These are phyloP conservation scores for Vidua macroura DNA, from an alignment of 2,113 vertebrate species.

Conservation along the genomic window DNA sequence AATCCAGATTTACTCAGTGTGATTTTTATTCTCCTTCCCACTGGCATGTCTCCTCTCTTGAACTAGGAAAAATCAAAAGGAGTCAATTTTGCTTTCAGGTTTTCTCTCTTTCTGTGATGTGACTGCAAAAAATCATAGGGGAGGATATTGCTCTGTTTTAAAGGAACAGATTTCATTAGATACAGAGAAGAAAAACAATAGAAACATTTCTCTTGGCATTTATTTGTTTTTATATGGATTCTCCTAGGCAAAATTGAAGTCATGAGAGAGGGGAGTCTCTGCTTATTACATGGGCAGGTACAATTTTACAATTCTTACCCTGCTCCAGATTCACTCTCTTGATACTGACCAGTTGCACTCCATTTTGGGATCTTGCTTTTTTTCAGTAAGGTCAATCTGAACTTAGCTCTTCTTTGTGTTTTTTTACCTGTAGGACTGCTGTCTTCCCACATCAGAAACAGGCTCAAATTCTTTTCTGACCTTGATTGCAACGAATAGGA, in stretches of 20 bases:
- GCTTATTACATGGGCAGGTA: not conserved
- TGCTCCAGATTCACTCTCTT: not conserved
- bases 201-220: constrained; percentile 51
- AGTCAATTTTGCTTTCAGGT: constrained; percentile 58
- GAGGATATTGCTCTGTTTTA: constrained; percentile 60
- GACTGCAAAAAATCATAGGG: constrained; percentile 61
- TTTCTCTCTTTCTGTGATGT: constrained; percentile 19
- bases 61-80: constrained; percentile 52
- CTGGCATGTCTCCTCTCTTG: constrained; percentile 30
- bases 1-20: not conserved
- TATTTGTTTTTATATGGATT: constrained; percentile 51
- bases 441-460: constrained; percentile 16
- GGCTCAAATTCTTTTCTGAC: constrained; percentile 22
- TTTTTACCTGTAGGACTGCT: not conserved
- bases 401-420: not conserved
- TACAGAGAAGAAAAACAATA: constrained; percentile 49
- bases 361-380: not conserved
- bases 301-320: not conserved
- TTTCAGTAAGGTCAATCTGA: not conserved
- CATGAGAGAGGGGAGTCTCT: not conserved
- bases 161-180: constrained; percentile 60
- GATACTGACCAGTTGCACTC: not conserved
- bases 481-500: constrained; percentile 12
- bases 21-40: constrained; percentile 51
- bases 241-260: constrained; percentile 40